Conservation (phyloP, 2,113 vertebrate genomes). For the Pituophis catenifer region DNA sequence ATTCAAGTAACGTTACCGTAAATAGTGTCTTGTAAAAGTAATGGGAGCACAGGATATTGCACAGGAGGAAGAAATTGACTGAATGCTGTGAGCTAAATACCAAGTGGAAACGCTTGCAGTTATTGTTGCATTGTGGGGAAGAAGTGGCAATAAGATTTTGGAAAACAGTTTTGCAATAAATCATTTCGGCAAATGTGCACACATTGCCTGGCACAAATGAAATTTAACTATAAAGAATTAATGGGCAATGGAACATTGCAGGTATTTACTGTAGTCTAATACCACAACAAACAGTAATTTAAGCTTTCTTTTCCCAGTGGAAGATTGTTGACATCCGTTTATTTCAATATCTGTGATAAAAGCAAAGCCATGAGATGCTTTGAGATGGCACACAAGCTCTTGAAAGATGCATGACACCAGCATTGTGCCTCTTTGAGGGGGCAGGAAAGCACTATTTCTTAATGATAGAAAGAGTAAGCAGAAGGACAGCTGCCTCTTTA, state of each 20-base stretch:
- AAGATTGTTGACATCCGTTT: constrained; percentile 13
- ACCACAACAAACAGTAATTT: background rate
- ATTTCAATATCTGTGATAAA: constrained; percentile 14
- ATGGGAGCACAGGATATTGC: background rate
- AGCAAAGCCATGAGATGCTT: background rate
- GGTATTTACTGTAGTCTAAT: background rate
- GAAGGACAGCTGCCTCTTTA: constrained; percentile 20
- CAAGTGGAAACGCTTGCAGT: background rate
- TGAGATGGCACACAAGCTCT: background rate
- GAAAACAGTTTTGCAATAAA: background rate
- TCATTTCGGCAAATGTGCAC: background rate
- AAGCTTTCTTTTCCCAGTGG: background rate
- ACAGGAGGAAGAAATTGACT: background rate
- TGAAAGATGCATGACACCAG: background rate
- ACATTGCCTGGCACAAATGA: background rate
- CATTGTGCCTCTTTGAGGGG: background rate
- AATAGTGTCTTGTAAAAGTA: constrained; percentile 1
- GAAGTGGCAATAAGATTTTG: background rate
- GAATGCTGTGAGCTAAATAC: background rate
- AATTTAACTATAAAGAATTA: background rate
- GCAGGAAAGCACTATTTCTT: background rate
- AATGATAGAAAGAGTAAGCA: constrained; percentile 14
- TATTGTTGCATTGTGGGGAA: background rate
- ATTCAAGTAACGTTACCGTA: background rate
- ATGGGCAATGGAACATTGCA: background rate